Evolutionary conservation across 2,797 vertebrate genomes (phyloP), one percentile per base, ranked within the genome.

Genomic region (Lateolabrax maculatus): DNA sequence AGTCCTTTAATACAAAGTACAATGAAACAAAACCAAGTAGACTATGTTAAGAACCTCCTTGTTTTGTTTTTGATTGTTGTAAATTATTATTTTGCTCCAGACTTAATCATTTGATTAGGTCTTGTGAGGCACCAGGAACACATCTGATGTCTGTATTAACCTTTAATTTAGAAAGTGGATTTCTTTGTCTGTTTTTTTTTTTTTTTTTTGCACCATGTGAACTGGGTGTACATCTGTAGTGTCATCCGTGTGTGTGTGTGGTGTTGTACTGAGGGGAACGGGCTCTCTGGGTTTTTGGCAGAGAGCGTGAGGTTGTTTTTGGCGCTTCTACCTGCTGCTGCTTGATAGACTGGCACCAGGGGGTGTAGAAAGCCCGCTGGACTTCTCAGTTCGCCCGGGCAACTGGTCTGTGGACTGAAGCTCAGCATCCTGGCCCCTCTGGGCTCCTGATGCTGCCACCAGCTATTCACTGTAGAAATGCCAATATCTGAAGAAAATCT

Each of bases 391-490:
- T 82, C 79, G 71, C 65, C 52, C 0, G 46, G 79, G 80, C 75
- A 61, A 70, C 79, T 76, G 70, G 85, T 81, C 77, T 67, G 72
- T 84, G 62, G 86, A 88, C 82, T 85, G 69, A 82, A 77, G 81
- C 85, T 87, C 85, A 67, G 87, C 81, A 63, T 86, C 80, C 25
- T 15, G 1, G 61, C 77, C 36, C 80, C 53, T 69, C 73, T 65
- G 80, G 96, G 94, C 95, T 96, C 94, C 92, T 95, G 95, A 96
- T 95, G 96, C 96, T 96, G 96, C 96, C 96, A 96, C 96, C 95
- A 97, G 96, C 96, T 97, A 94, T 97, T 97, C 97, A 97, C 96
- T 96, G 96, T 96, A 96, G 98, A 97, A 96, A 98, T 96, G 97
- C 97, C 97, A 99, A 98, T 97, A 97, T 96, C 95, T 81, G 95